Base-by-base conservation (phyloP, 2,888 invertebrate species). In the Drosophila macrothrix region DNA sequence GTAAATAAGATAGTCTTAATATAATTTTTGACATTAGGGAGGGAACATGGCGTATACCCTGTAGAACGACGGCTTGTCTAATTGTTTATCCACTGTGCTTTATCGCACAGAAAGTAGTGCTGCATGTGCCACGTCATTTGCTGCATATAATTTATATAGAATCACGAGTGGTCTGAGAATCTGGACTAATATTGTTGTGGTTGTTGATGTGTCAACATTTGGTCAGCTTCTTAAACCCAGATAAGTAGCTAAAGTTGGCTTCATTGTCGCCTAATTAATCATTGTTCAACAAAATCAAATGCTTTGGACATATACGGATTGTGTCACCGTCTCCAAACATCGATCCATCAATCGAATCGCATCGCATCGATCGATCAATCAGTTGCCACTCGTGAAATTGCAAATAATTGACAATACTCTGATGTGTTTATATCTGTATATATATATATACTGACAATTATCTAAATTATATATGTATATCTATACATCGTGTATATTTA, bases 141-240 rank as follows among this genome's bases (percentile, higher is more conserved):
- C 80, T 84, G 80, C 80, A 84, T 85, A 83, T 77, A 25, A 70
- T 73, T 81, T 75, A 72, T 78, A 65, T 70, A 33, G 39, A 63
- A 49, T 64, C 56, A 63, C 73, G 55, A 72, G 63, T 56, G 60
- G 31, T 28, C 22, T 28, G 2, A 60, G 35, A 70, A 46, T 46
- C 65, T 73, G 46, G 25, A 28, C 73, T 52, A 52, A 65, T 59
- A 53, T 58, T 60, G 25, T 41, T 58, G 10, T 41, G 43, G 39
- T 25, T 55, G 33, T 16, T 55, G n/a, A 28, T 52, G 43, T 56
- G 65, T 74, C 74, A 65, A 65, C 63, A 74, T 64, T 69, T 49
- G 46, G 59, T 29, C 53, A 72, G 67, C 39, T 35, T 55, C 43
- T 43, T 0, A 5, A 16, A 16, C 12, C n/a, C 5, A 63, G 69